Evolutionary conservation across 2,888 invertebrate genomes (phyloP).

Genomic region (Calameuta idolon): DNA sequence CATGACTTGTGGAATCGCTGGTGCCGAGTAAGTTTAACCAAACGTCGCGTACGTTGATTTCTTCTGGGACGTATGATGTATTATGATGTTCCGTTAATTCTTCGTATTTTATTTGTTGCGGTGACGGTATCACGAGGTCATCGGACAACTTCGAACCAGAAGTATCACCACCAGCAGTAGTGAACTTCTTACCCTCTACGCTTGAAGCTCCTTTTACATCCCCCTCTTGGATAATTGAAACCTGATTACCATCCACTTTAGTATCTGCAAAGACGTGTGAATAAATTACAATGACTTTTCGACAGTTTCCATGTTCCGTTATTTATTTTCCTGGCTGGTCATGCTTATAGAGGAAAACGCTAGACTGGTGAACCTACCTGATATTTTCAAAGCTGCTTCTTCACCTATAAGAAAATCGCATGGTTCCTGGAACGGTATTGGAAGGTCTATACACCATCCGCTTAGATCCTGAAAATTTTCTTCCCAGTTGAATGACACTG

Average conservation of each 20-base stretch:
- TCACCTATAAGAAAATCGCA: constrained; percentile 65
- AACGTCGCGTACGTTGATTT: constrained; percentile 22
- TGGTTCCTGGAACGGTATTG: constrained; percentile 47
- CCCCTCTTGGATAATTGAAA: constrained; percentile 50
- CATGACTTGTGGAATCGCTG: background rate
- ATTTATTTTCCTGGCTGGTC: background rate
- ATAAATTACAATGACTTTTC: background rate
- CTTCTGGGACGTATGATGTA: constrained; percentile 23
- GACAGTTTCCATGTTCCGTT: constrained; percentile 2
- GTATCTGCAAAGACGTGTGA: constrained; percentile 41
- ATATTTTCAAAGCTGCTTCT: constrained; percentile 48
- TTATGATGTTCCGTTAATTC: background rate
- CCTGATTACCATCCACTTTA: constrained; percentile 55
- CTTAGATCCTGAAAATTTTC: constrained; percentile 80
- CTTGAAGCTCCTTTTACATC: constrained; percentile 31
- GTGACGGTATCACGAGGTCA: background rate
- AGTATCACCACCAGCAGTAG: background rate
- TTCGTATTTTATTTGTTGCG: background rate
- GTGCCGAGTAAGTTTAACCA: background rate
- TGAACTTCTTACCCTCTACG: background rate
- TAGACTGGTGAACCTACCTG: constrained; percentile 44
- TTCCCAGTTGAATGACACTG: constrained; percentile 57
- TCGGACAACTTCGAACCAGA: background rate
- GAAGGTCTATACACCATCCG: constrained; percentile 69
- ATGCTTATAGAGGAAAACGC: background rate